These are phyloP conservation scores for Caenorhabditis sp. DNA, from an alignment of 2,888 invertebrate genomes.

Conservation along the genomic window DNA sequence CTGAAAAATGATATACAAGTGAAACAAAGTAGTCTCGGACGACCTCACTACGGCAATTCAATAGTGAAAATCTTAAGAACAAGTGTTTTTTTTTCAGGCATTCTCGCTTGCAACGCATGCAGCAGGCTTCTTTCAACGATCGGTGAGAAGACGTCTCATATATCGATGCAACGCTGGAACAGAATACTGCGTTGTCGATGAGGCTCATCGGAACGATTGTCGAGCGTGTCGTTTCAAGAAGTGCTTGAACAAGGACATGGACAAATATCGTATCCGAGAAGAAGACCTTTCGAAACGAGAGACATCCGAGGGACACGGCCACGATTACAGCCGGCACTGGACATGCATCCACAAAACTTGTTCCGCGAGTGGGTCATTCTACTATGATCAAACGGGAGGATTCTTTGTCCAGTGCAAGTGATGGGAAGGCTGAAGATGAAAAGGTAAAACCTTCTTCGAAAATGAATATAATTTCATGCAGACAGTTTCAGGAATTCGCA, in stretches of 20 bases:
- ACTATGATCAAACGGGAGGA: constrained; percentile 65
- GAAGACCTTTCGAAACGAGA: constrained; percentile 92
- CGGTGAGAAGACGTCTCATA: constrained; percentile 79
- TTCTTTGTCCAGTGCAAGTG: constrained; percentile 64
- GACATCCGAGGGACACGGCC: constrained; percentile 99
- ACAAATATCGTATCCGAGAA: constrained; percentile 92
- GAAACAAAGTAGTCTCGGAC: no score
- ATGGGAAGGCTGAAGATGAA: constrained; percentile 70
- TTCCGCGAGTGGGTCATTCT: constrained; percentile 71
- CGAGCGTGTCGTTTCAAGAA: constrained; percentile 98
- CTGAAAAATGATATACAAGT: no score
- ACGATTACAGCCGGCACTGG: constrained; percentile 88
- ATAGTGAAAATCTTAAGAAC: neutral
- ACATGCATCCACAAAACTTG: constrained; percentile 70
- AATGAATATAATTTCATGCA: constrained; percentile 29
- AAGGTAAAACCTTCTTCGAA: constrained; percentile 45
- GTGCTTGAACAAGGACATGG: constrained; percentile 99
- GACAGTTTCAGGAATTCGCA: constrained; percentile 87
- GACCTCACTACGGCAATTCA: constrained; percentile 81
- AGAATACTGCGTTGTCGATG: constrained; percentile 97
- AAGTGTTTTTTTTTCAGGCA: no score
- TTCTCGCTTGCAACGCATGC: constrained; percentile 98
- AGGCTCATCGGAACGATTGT: constrained; percentile 98
- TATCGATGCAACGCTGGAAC: constrained; percentile 95
- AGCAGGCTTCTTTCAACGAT: constrained; percentile 87